Conservation (phyloP, 2,113 vertebrate species). For the Bothrops jararaca region DNA sequence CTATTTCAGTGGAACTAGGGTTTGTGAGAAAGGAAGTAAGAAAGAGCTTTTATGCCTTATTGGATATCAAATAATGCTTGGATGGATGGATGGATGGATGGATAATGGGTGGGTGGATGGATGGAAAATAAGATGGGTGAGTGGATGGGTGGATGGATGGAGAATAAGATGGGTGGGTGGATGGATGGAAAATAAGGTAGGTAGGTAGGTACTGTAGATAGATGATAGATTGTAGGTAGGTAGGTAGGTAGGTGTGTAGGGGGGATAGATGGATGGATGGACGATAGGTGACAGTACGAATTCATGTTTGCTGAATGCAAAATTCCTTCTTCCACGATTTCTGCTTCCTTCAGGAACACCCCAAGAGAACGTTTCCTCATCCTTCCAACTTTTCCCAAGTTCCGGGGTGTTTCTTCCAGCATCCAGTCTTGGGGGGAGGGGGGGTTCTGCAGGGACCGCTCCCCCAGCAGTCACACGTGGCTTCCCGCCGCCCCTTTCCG, state of each 20-base stretch:
- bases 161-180: too few relatives aligned
- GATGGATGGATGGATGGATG: too few relatives aligned
- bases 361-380: too few relatives aligned
- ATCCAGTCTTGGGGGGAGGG: not conserved
- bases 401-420: not conserved
- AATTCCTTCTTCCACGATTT: not conserved
- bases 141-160: too few relatives aligned
- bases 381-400: not conserved
- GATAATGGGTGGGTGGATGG: too few relatives aligned
- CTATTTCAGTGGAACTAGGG: not conserved
- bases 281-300: not conserved
- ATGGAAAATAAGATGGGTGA: too few relatives aligned
- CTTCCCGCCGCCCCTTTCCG: not conserved
- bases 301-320: not conserved
- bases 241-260: too few relatives aligned
- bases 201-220: too few relatives aligned
- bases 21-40: rapidly evolving
- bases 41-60: conserved; percentile 43
- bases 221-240: too few relatives aligned
- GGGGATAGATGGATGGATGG: not conserved
- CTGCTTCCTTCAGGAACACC: not conserved
- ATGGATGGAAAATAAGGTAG: too few relatives aligned
- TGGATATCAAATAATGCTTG: not conserved
- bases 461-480: not conserved
- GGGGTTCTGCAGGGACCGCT: not conserved